Evolutionary conservation across 2,113 vertebrate genomes (phyloP).

Genomic region (Clarias magur): DNA sequence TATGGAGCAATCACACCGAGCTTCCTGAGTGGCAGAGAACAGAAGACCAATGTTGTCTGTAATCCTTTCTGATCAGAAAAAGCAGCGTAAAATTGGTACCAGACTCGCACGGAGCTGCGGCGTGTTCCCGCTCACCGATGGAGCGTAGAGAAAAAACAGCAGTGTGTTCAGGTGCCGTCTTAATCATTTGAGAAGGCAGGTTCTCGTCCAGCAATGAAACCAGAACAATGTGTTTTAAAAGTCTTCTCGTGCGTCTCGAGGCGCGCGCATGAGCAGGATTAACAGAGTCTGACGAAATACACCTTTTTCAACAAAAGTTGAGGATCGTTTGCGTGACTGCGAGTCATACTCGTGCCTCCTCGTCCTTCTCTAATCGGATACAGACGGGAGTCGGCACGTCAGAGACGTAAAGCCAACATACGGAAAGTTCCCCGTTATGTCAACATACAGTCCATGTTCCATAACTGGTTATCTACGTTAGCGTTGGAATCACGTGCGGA

Average conservation of each 20-base stretch:
- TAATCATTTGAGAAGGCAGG: not conserved
- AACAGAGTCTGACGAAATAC: not conserved
- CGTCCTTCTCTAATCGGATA: not conserved
- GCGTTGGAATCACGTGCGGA: not conserved
- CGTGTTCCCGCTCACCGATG: not conserved
- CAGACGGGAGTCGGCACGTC: not conserved
- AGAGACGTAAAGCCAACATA: not conserved
- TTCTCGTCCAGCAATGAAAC: not conserved
- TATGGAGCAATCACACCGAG: not conserved
- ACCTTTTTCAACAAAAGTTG: not conserved
- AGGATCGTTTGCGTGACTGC: not conserved
- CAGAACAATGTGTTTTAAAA: not conserved
- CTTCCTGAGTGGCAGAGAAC: constrained; percentile 14
- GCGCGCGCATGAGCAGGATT: not conserved
- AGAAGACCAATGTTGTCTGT: not conserved
- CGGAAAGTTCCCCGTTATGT: not conserved
- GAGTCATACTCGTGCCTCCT: not conserved
- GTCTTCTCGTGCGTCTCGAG: not conserved
- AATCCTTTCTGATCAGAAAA: constrained; percentile 9
- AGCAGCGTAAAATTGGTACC: not conserved
- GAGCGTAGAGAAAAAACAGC: not conserved
- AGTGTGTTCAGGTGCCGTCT: not conserved
- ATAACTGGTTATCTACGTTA: not conserved
- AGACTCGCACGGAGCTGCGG: not conserved
- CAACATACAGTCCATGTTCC: not conserved